These are phyloP conservation scores for Aphelocoma californica DNA, from an alignment of 2,797 vertebrate genomes.

Conservation along the genomic window DNA sequence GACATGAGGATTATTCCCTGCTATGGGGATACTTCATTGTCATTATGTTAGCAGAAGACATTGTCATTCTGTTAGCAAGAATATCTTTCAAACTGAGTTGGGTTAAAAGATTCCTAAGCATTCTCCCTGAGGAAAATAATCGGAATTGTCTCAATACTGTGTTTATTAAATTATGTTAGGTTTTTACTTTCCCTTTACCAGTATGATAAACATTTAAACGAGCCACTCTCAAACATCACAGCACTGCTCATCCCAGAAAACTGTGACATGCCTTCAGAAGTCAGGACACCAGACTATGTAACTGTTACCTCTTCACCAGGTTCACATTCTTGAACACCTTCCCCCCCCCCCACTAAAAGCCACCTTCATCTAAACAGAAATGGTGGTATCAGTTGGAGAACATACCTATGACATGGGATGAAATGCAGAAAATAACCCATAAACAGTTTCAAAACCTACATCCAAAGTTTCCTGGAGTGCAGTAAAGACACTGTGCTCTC, in stretches of 20 bases:
- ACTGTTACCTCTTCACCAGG: not conserved
- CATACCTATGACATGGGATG: slow-evolving; percentile 12
- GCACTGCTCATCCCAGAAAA: not conserved
- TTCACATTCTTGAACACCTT: slow-evolving; percentile 24
- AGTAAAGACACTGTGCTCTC: not conserved
- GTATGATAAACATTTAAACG: not conserved
- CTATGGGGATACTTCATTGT: not conserved
- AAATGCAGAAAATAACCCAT: slow-evolving; percentile 45
- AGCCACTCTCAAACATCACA: not conserved
- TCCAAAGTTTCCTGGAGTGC: slow-evolving; percentile 14
- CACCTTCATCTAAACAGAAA: slow-evolving; percentile 55
- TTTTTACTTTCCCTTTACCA: not conserved
- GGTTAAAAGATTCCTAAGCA: not conserved
- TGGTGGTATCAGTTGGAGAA: slow-evolving; percentile 41
- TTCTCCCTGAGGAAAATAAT: not conserved
- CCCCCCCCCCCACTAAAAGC: not conserved
- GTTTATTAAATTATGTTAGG: not conserved
- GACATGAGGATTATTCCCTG: not conserved
- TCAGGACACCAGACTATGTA: not conserved
- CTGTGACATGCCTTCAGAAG: not conserved
- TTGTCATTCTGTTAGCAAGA: not conserved
- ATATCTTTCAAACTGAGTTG: not conserved
- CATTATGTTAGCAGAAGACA: not conserved
- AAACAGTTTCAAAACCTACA: slow-evolving; percentile 35
- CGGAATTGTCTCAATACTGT: not conserved